Base-by-base conservation (phyloP, 2,113 vertebrate genomes). In the Acanthisitta chloris region DNA sequence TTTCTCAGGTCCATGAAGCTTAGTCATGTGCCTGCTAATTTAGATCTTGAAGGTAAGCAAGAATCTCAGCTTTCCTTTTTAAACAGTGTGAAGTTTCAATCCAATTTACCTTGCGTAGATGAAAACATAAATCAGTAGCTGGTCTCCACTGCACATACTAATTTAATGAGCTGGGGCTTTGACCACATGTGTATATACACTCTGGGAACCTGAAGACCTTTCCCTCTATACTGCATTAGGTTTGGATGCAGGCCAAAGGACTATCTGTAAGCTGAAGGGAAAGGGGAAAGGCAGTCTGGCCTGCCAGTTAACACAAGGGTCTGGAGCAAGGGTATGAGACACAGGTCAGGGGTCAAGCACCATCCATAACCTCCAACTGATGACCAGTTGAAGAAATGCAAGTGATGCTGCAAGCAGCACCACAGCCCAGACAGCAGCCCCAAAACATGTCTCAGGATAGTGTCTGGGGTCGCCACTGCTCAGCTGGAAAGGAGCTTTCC, bases 71-170 rank as follows among this genome's bases (percentile, higher is more conserved):
- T 93, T 80, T 90, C 71, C 64, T 81, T 90, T 92, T 88, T 84
- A 77, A 96, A 93, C 61, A 90, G 90, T 95, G 94, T 88, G 92
- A 95, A 92, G 69, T 92, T 96, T 90, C 87, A 94, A 92, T 93
- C 87, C 90, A 91, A 90, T 96, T 96, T 96, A 94, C 90, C 51
- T 96, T 93, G 90, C 31, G 8, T 78, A 94, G 94, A 96, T 94
- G 83, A 96, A 97, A 96, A 96, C 88, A 94, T 92, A 87, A 94
- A 96, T 94, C 94, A 94, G 93, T 94, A 71, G 69, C 92, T 84
- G 48, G 48, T 92, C 69, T 92, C 72, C 72, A 69, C 64, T 69
- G 61, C 81, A 91, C 73, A 86, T 64, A 76, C 73, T 84, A 89
- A 92, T 89, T 94, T 92, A 95, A 95, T 64, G 86, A 93, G 86